A percentile compares a stretch with the other conserved stretches of the same genome.
phyloP scores from a whole-genome alignment of 2,113 vertebrate genomes.

The Stegastes partitus region DNA sequence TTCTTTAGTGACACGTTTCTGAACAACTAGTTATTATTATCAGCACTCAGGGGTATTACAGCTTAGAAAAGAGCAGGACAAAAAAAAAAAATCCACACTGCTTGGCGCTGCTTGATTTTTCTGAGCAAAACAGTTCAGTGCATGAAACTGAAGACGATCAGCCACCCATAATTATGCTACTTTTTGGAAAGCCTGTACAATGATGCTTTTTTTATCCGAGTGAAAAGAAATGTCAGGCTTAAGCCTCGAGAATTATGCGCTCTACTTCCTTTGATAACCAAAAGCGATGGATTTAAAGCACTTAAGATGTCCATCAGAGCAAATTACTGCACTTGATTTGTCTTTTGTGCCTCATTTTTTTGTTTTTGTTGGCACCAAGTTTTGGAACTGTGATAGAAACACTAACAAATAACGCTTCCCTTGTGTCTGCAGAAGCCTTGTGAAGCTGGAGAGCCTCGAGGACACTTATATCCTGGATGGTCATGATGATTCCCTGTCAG shows the following conservation, averaged over 20 bases:
- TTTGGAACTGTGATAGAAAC: background rate
- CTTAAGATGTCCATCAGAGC: slow-evolving; percentile 44
- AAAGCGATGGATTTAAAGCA: slow-evolving; percentile 52
- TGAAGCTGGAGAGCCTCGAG: slow-evolving; percentile 98
- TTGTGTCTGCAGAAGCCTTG: slow-evolving; percentile 86
- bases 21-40: slow-evolving; percentile 41
- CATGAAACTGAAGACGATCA: slow-evolving; percentile 35
- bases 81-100: background rate
- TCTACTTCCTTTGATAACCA: slow-evolving; percentile 53
- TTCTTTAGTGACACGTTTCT: slow-evolving; percentile 26
- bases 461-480: slow-evolving; percentile 96
- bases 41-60: slow-evolving; percentile 24
- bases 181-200: slow-evolving; percentile 45
- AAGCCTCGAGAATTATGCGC: slow-evolving; percentile 63
- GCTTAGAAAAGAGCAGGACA: slow-evolving; percentile 19
- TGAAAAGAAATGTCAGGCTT: slow-evolving; percentile 67
- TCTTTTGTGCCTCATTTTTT: slow-evolving; percentile 14
- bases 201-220: slow-evolving; percentile 41
- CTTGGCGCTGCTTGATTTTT: background rate
- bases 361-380: slow-evolving; percentile 10
- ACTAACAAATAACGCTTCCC: background rate
- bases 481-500: slow-evolving; percentile 94
- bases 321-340: slow-evolving; percentile 43
- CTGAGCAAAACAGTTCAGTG: slow-evolving; percentile 17
- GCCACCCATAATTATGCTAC: slow-evolving; percentile 47